Percentiles rank a stretch among this genome's conserved stretches.
These are phyloP conservation scores for Neofelis nebulosa DNA, from an alignment of 2,113 vertebrate species.

Conservation along the genomic window DNA sequence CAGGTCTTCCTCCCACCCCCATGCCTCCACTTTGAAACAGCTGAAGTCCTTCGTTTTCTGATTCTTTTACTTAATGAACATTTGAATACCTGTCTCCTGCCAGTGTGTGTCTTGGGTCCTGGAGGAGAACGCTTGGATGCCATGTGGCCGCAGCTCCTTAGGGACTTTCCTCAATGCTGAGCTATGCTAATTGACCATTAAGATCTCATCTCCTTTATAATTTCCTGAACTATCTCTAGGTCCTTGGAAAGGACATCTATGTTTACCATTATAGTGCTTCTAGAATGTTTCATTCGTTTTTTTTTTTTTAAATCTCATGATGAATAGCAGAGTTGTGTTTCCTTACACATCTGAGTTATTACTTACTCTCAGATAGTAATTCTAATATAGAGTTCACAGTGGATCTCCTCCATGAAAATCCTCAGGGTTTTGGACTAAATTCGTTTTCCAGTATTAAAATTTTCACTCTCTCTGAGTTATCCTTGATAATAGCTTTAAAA, in stretches of 20 bases:
- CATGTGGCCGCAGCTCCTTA: background rate
- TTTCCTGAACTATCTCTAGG: background rate
- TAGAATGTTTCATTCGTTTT: background rate
- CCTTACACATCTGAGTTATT: background rate
- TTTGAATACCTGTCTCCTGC: background rate
- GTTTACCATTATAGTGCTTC: fast-evolving
- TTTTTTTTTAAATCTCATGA: background rate
- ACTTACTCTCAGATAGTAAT: background rate
- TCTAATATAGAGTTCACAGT: background rate
- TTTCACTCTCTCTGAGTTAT: background rate
- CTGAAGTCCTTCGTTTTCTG: no score
- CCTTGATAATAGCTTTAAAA: background rate
- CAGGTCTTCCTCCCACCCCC: background rate
- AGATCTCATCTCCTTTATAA: background rate
- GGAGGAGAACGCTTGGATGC: background rate
- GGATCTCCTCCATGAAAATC: background rate
- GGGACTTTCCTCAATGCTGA: background rate
- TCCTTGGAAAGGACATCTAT: background rate
- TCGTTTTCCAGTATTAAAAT: background rate
- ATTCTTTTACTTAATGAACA: background rate
- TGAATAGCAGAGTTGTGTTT: background rate
- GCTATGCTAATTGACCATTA: background rate
- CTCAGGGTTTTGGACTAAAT: background rate
- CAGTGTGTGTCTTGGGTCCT: no score
- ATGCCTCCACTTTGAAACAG: background rate